These are phyloP conservation scores for Chascanopsetta lugubris DNA, from an alignment of 2,113 vertebrate genomes.

Conservation along the genomic window DNA sequence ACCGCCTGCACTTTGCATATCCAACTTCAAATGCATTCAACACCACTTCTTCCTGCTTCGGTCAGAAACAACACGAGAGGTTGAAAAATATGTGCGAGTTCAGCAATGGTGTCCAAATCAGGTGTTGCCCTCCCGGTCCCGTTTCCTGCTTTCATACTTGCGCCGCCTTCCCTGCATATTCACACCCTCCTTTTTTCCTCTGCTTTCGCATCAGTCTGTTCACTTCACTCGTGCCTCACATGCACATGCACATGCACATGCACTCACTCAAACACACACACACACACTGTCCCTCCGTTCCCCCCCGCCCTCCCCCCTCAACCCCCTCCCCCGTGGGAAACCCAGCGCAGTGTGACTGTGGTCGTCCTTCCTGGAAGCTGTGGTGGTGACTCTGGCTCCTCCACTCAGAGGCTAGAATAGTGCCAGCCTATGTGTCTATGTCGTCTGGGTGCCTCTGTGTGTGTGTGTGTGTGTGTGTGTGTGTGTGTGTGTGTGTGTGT, in stretches of 20 bases:
- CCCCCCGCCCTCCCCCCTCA: slow-evolving; percentile 41
- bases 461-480: slow-evolving; percentile 22
- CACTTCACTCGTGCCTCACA: slow-evolving; percentile 1
- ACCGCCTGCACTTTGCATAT: no score
- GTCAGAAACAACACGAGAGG: no score
- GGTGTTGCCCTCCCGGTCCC: no score
- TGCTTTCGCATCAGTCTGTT: not conserved
- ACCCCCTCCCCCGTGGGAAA: slow-evolving; percentile 81
- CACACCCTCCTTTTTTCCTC: slow-evolving; percentile 38
- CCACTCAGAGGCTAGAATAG: slow-evolving; percentile 72
- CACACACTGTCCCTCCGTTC: slow-evolving; percentile 35
- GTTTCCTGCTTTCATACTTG: slow-evolving; percentile 8
- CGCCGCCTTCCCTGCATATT: not conserved
- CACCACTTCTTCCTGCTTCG: no score
- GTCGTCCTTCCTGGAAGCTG: slow-evolving; percentile 83
- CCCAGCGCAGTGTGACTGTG: slow-evolving; percentile 78
- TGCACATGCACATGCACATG: slow-evolving; percentile 10
- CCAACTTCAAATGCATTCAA: no score
- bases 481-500: slow-evolving; percentile 31
- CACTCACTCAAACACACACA: slow-evolving; percentile 26
- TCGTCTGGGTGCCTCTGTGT: slow-evolving; percentile 23
- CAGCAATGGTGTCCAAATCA: no score
- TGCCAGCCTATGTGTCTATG: slow-evolving; percentile 53
- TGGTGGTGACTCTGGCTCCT: slow-evolving; percentile 76
- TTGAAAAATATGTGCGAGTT: no score